Evolutionary conservation across 2,888 invertebrate species (phyloP), one percentile per base, ranked within the genome.

Genomic region (Miltochrista miniata): DNA sequence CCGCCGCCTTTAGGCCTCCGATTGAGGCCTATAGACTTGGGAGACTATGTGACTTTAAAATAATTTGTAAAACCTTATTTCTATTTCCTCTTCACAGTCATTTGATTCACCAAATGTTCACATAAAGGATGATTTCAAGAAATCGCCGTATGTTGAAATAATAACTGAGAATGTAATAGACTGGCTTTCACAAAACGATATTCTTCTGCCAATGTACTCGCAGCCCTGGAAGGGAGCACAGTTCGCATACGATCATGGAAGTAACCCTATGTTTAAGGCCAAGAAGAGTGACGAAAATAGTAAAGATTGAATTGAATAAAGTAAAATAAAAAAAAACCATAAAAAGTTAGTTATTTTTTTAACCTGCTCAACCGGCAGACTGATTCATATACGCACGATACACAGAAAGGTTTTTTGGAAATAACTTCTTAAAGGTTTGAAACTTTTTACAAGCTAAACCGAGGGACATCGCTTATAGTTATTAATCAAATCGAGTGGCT

Each of bases 131-230:
- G 79, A 74, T 9, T 83, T 87, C 51, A 79, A 83, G 43, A 79
- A 79, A 24, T 81, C 87, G 0, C 76, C 82, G 0, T 76, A 90
- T 45, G 66, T 84, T 3, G 83, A 82, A 48, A 81, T 83, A 0
- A 86, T 90, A 11, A 81, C 80, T 0, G 80, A 85, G 7, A 87
- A 81, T 56, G 82, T 90, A 0, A 69, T 90, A 2, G 83, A 84
- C 4, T 90, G 90, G 90, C 61, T 90, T 0, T 74, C 81, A 0
- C 81, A 83, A 1, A 79, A 88, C 51, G 86, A 88, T 1, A 51
- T 76, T 0, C 54, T 85, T 0, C 61, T 88, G 1, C 84, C 88
- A 0, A 83, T 89, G 85, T 90, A 89, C 54, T 46, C 85, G 7
- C 83, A 81, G 14, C 83, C 85, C 0, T 72, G 72, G 3, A 71